These are phyloP conservation scores for Artibeus lituratus DNA, from an alignment of 2,797 vertebrate genomes.

Conservation along the genomic window DNA sequence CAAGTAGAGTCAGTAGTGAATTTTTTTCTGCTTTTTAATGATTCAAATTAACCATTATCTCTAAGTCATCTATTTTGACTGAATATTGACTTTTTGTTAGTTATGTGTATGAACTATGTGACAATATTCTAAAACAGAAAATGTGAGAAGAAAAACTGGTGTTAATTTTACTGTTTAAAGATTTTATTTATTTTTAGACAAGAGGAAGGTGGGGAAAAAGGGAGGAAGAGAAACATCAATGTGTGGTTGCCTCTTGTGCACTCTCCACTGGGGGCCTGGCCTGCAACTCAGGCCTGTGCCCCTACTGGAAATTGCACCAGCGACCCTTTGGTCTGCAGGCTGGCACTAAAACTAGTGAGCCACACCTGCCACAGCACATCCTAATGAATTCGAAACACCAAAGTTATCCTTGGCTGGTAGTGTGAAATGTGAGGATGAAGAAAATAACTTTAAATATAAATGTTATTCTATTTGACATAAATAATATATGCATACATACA, in stretches of 20 bases:
- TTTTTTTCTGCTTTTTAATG: background rate
- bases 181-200: too few species aligned
- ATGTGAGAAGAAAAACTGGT: background rate
- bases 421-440: background rate
- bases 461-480: background rate
- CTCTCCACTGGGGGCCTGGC: too few species aligned
- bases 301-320: too few species aligned
- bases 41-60: background rate
- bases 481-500: background rate
- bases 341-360: too few species aligned
- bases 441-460: background rate
- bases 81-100: background rate
- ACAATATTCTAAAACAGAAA: background rate
- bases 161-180: background rate
- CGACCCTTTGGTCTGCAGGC: too few species aligned
- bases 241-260: too few species aligned
- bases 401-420: background rate
- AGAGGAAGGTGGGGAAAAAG: too few species aligned
- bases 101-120: background rate
- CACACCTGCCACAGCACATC: too few species aligned
- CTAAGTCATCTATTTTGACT: background rate
- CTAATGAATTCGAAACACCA: too few species aligned
- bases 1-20: background rate
- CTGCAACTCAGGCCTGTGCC: too few species aligned
- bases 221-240: too few species aligned